These are phyloP conservation scores for Autographa gamma DNA, from an alignment of 2,888 invertebrate species.

Conservation along the genomic window DNA sequence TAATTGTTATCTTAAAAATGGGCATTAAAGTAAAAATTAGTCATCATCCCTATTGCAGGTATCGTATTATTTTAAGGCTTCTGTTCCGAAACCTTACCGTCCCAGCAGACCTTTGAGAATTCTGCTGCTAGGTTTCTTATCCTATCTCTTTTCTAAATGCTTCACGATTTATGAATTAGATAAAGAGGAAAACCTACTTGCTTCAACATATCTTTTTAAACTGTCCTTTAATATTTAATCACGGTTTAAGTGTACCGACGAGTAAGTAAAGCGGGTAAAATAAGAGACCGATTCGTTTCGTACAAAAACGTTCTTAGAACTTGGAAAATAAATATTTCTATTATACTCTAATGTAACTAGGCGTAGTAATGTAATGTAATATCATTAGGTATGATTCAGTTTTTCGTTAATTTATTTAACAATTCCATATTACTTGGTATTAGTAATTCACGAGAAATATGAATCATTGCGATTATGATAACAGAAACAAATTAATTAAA, in stretches of 20 bases:
- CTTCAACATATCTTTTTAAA: not conserved
- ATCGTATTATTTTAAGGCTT: not conserved
- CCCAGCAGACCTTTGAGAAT: not conserved
- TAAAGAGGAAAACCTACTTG: constrained; percentile 2
- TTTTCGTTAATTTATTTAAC: too few species aligned
- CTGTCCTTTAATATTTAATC: not conserved
- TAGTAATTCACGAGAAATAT: not conserved
- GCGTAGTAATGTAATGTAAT: too few species aligned
- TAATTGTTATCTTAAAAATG: too few species aligned
- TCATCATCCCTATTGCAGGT: not conserved
- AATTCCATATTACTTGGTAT: too few species aligned
- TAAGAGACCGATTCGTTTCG: not conserved
- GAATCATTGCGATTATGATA: not conserved
- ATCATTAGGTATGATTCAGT: too few species aligned
- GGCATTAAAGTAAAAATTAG: too few species aligned
- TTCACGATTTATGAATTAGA: not conserved
- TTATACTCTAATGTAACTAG: too few species aligned
- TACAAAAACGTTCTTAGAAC: not conserved
- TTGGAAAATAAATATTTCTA: too few species aligned
- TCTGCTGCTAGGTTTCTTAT: not conserved
- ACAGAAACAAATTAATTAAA: too few species aligned
- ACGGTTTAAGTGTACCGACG: not conserved
- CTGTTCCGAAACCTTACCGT: not conserved
- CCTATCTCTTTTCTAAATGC: not conserved
- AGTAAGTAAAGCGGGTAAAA: not conserved